These are phyloP conservation scores for Trichonephila inaurata DNA, from an alignment of 1,140 invertebrate species.

Conservation along the genomic window DNA sequence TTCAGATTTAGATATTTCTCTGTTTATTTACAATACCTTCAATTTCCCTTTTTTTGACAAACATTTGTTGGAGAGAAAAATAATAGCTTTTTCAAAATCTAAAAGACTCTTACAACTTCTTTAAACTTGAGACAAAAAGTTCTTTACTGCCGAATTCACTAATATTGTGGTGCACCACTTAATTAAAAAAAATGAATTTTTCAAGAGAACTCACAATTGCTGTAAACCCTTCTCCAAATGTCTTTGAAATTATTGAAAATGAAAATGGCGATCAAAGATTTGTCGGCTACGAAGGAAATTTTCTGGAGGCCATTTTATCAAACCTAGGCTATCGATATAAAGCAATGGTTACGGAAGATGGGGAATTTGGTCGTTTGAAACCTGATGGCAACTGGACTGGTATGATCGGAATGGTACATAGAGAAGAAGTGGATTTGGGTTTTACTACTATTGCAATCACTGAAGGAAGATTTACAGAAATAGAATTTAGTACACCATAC, in stretches of 20 bases:
- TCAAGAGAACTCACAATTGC: background rate
- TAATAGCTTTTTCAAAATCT: too few relatives aligned
- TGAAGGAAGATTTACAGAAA: background rate
- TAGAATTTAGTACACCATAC: background rate
- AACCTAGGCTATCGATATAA: background rate
- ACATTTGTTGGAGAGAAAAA: too few relatives aligned
- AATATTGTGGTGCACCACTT: too few relatives aligned
- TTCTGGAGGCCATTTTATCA: background rate
- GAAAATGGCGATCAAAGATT: background rate
- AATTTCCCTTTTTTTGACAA: too few relatives aligned
- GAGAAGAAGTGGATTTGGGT: background rate
- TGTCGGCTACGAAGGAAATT: background rate
- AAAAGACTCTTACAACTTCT: too few relatives aligned
- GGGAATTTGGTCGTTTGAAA: background rate
- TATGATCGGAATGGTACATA: slow-evolving; percentile 32
- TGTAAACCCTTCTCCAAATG: background rate
- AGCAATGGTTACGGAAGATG: background rate
- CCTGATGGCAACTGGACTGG: slow-evolving; percentile 7
- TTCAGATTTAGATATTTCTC: too few relatives aligned
- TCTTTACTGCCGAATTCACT: too few relatives aligned
- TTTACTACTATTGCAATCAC: background rate
- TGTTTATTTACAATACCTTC: too few relatives aligned
- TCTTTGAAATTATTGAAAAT: background rate
- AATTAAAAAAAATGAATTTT: background rate
- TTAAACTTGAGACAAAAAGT: too few relatives aligned